Evolutionary conservation across 1,140 invertebrate genomes (phyloP), one percentile per base, ranked within the genome.

Genomic region (Linepithema humile): DNA sequence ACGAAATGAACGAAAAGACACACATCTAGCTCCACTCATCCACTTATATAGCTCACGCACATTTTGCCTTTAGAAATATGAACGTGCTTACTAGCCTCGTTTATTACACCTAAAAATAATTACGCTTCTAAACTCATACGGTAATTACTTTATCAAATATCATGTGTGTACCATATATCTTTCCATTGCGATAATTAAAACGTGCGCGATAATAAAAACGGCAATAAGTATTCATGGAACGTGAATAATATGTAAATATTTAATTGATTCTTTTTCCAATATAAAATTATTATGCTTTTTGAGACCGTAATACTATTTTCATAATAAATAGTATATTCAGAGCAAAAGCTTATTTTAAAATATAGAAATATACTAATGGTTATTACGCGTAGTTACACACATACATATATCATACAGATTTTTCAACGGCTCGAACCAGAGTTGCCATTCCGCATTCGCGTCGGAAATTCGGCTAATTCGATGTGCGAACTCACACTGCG

Each of bases 391-490:
- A 9, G 40, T 45, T 45, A 45, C 15, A 45, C 7, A 45, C 3
- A 45, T 45, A 45, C 35, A 17, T 15, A 29, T 4, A 40, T 38
- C 12, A 35, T 43, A 9, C 20, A 29, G 32, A 67, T 78, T 78
- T 69, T 43, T 55, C 35, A 40, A 69, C n/a, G 32, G 67, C 23
- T 26, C 2, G 17, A 43, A 29, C n/a, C 26, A 6, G 9, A 77
- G 29, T 60, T 60, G 40, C n/a, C 48, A 48, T 82, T 73, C 20
- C 78, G 50, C 50, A 57, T 59, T 82, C 48, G 65, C 65, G 40
- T 60, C 20, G 69, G 32, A 59, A 74, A 59, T 82, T 74, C 53
- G 69, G 53, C 38, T 80, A 80, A 80, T 80, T 80, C 48, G 75
- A 69, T 80, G 75, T 40, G 75, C 48, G 64, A 80, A 80, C 64